phyloP scores from a whole-genome alignment of 1,140 invertebrate species.

The Drosophila tani region DNA sequence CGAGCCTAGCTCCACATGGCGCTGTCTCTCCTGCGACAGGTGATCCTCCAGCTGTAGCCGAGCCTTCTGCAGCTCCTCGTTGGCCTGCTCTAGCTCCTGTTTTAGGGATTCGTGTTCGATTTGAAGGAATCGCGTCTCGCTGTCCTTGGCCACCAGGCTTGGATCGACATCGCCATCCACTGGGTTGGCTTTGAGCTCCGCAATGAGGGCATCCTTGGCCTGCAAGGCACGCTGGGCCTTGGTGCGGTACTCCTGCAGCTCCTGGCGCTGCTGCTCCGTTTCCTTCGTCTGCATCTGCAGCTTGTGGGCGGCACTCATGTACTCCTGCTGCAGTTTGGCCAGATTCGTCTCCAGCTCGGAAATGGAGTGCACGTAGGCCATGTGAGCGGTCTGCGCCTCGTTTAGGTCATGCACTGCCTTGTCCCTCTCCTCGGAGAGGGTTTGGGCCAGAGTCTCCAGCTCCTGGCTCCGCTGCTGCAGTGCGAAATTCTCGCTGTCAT shows the following conservation, averaged over 20 bases:
- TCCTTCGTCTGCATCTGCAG: constrained; percentile 87
- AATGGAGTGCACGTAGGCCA: constrained; percentile 78
- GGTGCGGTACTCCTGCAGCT: constrained; percentile 89
- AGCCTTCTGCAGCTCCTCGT: constrained; percentile 56
- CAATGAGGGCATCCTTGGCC: constrained; percentile 91
- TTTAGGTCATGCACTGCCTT: constrained; percentile 70
- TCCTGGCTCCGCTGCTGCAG: constrained; percentile 58
- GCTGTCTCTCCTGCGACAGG: constrained; percentile 44
- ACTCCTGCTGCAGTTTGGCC: constrained; percentile 85
- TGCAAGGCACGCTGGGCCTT: constrained; percentile 91
- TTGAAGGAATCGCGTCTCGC: constrained; percentile 67
- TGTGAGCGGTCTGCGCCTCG: constrained; percentile 57
- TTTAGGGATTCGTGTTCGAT: constrained; percentile 69
- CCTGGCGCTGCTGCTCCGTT: constrained; percentile 86
- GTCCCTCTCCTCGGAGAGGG: constrained; percentile 84
- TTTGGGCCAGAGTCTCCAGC: constrained; percentile 75
- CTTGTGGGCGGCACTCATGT: constrained; percentile 85
- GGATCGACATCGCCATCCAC: not conserved
- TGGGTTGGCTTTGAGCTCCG: constrained; percentile 86
- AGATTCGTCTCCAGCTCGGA: constrained; percentile 84
- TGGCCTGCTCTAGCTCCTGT: constrained; percentile 62
- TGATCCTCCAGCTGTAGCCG: constrained; percentile 66
- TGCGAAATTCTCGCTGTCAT: constrained; percentile 52
- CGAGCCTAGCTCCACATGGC: constrained; percentile 44
- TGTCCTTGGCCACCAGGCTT: constrained; percentile 41